Base-by-base conservation (phyloP, 2,113 vertebrate species). In the Mus spicilegus region DNA sequence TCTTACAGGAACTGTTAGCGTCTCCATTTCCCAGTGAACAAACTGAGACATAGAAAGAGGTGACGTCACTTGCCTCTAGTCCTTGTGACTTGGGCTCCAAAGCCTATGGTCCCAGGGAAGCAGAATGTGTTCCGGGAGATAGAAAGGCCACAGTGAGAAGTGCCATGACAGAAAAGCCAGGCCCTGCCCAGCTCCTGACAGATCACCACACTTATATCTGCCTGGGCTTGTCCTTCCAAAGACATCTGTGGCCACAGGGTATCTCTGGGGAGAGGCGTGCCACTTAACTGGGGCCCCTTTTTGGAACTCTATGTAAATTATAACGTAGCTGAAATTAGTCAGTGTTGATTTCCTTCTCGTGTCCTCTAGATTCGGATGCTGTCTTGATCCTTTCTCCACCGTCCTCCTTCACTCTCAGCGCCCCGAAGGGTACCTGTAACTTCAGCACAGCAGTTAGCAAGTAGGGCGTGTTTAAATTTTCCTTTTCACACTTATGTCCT, bases 261-360 rank as follows among this genome's bases (percentile, higher is more conserved):
- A 81, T 94, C 95, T 92, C 97, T 93, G 96, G 95, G 96, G 95
- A 96, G 96, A 90, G 85, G 76, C 42, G 36, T 87, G 78, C 39
- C 85, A 65, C 87, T 96, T 95, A 70, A 97, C 81, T 65, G 75
- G 82, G 75, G 58, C 73, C 78, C 82, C 51, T 76, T 93, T 98
- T 93, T 91, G 78, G 61, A 94, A 49, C 93, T 97, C 94, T 95
- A 98, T 97, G 97, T 97, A 97, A 97, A 98, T 97, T 67, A 92
- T 67, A 93, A 87, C 20, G 36, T 80, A 88, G 91, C 94, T 87
- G 88, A 54, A 96, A 97, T 96, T 96, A 97, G 96, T 96, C 77
- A 51, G 89, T 94, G 92, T 80, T 86, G 14, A 93, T 94, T 97
- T 95, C 85, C 95, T 94, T 86, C 56, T 91, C 33, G 51, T 67